phyloP scores from a whole-genome alignment of 2,113 vertebrate genomes.

The Nestor notabilis region DNA sequence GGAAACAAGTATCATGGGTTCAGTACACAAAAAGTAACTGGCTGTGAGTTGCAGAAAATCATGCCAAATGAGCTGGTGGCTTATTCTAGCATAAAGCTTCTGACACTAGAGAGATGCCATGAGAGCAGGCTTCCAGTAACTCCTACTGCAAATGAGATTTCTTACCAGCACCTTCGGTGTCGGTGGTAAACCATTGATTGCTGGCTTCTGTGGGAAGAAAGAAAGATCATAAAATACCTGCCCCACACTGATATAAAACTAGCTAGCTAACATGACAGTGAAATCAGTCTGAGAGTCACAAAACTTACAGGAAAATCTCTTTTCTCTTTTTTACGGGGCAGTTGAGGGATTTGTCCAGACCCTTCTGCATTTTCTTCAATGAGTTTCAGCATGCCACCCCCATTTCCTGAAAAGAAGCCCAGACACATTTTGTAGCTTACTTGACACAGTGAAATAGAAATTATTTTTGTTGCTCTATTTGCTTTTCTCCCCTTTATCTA shows the following conservation, averaged over 20 bases:
- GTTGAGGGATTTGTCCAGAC: slow-evolving; percentile 78
- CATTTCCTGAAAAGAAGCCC: slow-evolving; percentile 74
- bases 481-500: not conserved
- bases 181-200: slow-evolving; percentile 95
- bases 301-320: slow-evolving; percentile 91
- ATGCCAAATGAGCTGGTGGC: not conserved
- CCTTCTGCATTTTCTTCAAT: slow-evolving; percentile 80
- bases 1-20: not conserved
- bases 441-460: not conserved
- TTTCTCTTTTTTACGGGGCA: slow-evolving; percentile 88
- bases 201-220: slow-evolving; percentile 84
- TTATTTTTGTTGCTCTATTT: not conserved
- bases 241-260: not conserved
- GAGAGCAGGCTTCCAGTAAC: not conserved
- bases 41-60: not conserved
- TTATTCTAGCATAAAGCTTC: not conserved
- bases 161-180: slow-evolving; percentile 99
- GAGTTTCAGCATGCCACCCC: slow-evolving; percentile 81
- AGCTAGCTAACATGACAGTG: not conserved
- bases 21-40: not conserved
- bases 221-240: not conserved
- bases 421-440: not conserved
- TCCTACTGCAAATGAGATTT: not conserved
- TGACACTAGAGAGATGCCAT: not conserved
- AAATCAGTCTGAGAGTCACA: not conserved